Evolutionary conservation across 2,113 vertebrate species (phyloP).

Genomic region (Paralichthys olivaceus): DNA sequence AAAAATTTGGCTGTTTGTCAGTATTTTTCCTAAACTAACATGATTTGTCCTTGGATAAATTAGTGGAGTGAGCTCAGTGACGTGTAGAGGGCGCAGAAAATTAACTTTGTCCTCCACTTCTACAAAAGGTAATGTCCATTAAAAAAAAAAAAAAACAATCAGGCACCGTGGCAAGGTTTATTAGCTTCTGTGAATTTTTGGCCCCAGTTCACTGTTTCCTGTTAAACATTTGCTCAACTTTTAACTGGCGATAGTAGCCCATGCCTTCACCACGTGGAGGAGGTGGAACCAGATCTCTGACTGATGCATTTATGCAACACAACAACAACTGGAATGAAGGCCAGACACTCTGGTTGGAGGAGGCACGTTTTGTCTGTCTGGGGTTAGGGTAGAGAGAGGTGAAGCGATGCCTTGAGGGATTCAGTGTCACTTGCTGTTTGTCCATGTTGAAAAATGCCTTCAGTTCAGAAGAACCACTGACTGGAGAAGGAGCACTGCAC

Average conservation of each 20-base stretch:
- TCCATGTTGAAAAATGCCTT: slow-evolving; percentile 44
- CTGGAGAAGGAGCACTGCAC: slow-evolving; percentile 3
- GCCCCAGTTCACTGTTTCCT: background rate
- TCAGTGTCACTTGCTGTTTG: slow-evolving; percentile 61
- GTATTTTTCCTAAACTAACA: slow-evolving; percentile 17
- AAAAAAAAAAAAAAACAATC: background rate
- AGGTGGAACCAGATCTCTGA: slow-evolving; percentile 21
- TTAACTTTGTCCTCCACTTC: background rate
- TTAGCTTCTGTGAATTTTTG: background rate
- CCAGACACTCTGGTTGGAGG: slow-evolving; percentile 49
- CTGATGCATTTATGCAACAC: slow-evolving; percentile 32
- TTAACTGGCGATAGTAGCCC: background rate
- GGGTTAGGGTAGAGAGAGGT: slow-evolving; percentile 59
- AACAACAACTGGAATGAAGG: slow-evolving; percentile 38
- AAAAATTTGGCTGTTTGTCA: background rate
- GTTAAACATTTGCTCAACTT: background rate
- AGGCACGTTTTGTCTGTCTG: slow-evolving; percentile 55
- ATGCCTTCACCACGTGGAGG: slow-evolving; percentile 20
- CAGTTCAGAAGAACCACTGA: slow-evolving; percentile 27
- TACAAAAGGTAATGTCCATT: background rate
- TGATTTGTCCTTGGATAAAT: background rate
- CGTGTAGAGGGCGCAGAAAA: background rate
- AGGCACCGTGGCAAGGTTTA: background rate
- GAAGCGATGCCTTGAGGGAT: slow-evolving; percentile 55
- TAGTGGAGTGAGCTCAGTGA: background rate